Conservation (phyloP, 1,140 invertebrate species). For the Arion vulgaris region DNA sequence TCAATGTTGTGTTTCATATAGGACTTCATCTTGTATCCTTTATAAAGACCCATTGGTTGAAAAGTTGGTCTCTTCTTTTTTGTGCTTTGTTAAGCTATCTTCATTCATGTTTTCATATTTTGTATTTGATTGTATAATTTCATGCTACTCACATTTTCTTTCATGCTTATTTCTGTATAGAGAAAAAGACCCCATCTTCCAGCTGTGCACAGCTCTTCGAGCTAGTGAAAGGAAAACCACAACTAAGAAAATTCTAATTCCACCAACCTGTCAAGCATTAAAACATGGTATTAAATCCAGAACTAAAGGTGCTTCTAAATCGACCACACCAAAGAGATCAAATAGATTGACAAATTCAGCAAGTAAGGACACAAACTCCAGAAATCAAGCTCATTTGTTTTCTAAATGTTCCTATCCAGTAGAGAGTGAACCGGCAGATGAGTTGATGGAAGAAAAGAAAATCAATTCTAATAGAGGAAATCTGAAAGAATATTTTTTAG, state of each 20-base stretch:
- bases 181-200: constrained; percentile 86
- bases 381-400: not conserved
- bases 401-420: not conserved
- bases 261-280: constrained; percentile 34
- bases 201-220: constrained; percentile 80
- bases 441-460: not conserved
- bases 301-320: not conserved
- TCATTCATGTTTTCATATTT: too few species aligned
- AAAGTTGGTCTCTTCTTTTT: too few species aligned
- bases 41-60: too few species aligned
- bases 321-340: not conserved
- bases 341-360: not conserved
- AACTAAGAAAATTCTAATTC: constrained; percentile 62
- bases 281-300: not conserved
- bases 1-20: too few species aligned
- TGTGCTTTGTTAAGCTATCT: too few species aligned
- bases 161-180: constrained; percentile 78
- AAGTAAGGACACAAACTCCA: not conserved
- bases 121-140: too few species aligned
- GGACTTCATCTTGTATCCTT: too few species aligned
- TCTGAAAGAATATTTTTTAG: not conserved
- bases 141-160: not conserved
- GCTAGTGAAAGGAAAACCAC: constrained; percentile 56
- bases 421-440: not conserved
- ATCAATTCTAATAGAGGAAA: not conserved